Base-by-base conservation (phyloP, 2,113 vertebrate species). In the Nicator chloris region DNA sequence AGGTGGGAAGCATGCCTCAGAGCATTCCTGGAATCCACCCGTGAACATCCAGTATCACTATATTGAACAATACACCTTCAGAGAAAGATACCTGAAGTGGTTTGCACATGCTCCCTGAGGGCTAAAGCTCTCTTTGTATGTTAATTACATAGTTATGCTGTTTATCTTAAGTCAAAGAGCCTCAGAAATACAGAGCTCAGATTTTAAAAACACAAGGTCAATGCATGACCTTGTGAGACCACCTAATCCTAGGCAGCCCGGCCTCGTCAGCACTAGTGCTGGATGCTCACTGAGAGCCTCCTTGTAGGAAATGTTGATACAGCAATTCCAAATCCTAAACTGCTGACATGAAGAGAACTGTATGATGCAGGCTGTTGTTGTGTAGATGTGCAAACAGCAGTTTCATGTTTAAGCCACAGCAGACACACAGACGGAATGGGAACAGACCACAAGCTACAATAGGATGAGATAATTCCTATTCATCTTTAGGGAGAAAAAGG, bases 151-250 rank as follows among this genome's bases (percentile, higher is more conserved):
- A n/a, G n/a, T n/a, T n/a, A n/a, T n/a, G n/a, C n/a, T n/a, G n/a
- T n/a, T n/a, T n/a, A n/a, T n/a, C n/a, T n/a, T n/a, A n/a, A 88
- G 59, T 49, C 66, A 80, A 86, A 95, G 51, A 82, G 26, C 30
- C 49, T 57, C 42, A 91, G 54, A 95, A 92, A 88, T 39, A 86
- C 24, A 83, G 39, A 40, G 42, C 42, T 70, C 18, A 22, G 39
- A 47, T 37, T 86, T 91, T 89, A 44, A 78, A 84, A 93, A 83
- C 0, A 2, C 60, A 66, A 83, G 39, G 69, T 78, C 50, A 92
- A 23, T 31, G 45, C 0, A 0, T 8, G 35, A 92, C 80, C 86
- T 66, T 73, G 60, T 4, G 3, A 84, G 57, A 78, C 35, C 73
- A 84, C 84, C 39, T 66, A 70, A 77, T 50, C 33, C 72, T 24